Conservation (phyloP, 2,113 vertebrate species). For the Platycercus adscitus region DNA sequence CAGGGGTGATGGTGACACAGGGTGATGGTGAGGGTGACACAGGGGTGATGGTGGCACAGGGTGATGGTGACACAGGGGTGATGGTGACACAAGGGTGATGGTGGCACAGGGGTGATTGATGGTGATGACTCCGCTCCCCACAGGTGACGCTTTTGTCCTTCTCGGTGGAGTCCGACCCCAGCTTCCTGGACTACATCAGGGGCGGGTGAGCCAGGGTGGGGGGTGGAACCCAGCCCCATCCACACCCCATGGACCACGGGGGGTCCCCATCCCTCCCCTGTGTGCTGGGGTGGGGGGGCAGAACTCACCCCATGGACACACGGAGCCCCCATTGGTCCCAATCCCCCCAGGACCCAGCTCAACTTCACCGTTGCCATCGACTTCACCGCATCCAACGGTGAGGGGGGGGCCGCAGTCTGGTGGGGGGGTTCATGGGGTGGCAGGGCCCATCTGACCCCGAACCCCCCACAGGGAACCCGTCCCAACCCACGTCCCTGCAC, state of each 20-base stretch:
- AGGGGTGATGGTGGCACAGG: no score
- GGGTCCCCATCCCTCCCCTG: background rate
- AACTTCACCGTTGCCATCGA: conserved; percentile 98
- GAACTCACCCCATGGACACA: no score
- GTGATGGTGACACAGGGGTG: no score
- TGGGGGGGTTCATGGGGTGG: no score
- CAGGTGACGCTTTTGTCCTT: conserved; percentile 94
- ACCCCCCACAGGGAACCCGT: conserved; percentile 82
- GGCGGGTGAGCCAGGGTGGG: conserved; percentile 84
- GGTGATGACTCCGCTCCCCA: background rate
- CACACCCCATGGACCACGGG: no score
- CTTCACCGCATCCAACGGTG: conserved; percentile 96
- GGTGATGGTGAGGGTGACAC: no score
- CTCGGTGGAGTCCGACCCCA: conserved; percentile 90
- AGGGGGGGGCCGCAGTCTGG: conserved; percentile 53
- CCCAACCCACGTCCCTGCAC: conserved; percentile 92
- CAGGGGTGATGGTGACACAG: no score
- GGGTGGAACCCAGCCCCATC: no score
- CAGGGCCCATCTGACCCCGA: background rate
- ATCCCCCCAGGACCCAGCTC: conserved; percentile 86
- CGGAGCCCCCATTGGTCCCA: no score
- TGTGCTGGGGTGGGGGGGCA: background rate
- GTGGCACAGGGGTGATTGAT: no score
- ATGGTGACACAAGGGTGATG: no score
- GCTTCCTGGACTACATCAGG: conserved; percentile 96